Base-by-base conservation (phyloP, 2,797 vertebrate genomes). In the Furcifer pardalis region DNA sequence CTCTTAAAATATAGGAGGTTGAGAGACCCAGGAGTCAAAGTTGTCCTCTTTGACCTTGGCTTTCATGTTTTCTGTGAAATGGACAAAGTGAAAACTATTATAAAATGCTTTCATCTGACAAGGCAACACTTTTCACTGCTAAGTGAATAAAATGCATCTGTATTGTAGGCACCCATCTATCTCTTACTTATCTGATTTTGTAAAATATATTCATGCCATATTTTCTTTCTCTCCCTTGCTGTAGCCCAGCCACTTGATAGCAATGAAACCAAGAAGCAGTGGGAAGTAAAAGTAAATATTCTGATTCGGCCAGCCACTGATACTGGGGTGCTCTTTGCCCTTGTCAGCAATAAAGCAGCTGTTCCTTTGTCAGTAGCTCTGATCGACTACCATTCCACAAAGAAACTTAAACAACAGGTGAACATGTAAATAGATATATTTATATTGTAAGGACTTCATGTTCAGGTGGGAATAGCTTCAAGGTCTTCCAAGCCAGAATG, bases 321-420 rank as follows among this genome's bases (percentile, higher is more conserved):
- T 21, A 96, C 97, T 0, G 99, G 98, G 2, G 96, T 99, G 78
- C 93, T 99, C 63, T 97, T 99, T 0, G 97, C 98, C 4, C 95
- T 99, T 0, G 96, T 99, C 83, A 95, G 95, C 7, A 95, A 97
- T 86, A 95, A 97, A 94, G 86, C 89, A 15, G 92, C 92, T 0
- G 97, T 99, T 56, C 97, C 97, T 59, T 94, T 99, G 25, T 98
- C 99, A 0, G 90, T 99, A 1, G 95, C 97, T 82, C 94, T 99
- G 78, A 95, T 98, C 0, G 96, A 99, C 94, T 97, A 98, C 91
- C 97, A 98, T 92, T 97, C 97, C 5, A 95, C 93, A 63, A 97
- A 96, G 23, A 96, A 97, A 60, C 91, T 97, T 83, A 98, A 97
- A 94, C 94, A 95, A 88, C 97, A 99, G 96, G 98, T 99, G 95